Conservation (phyloP, 2,888 invertebrate genomes). For the Myopa tessellatipennis region DNA sequence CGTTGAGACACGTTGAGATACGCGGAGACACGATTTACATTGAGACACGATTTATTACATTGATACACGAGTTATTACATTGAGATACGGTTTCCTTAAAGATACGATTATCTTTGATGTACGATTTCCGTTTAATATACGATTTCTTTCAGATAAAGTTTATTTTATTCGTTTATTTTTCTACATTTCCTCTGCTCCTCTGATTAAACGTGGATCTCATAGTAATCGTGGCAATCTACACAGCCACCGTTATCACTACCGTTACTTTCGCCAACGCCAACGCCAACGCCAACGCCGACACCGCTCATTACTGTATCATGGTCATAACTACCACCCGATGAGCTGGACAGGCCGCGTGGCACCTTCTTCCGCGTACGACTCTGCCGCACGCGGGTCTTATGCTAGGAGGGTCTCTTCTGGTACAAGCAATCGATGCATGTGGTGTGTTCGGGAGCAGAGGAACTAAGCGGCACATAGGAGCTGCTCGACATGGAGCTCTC, state of each 20-base stretch:
- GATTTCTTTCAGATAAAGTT: not conserved
- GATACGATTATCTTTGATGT: not conserved
- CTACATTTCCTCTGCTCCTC: not conserved
- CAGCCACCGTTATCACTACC: constrained; percentile 59
- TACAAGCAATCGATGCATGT: constrained; percentile 81
- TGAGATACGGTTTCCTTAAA: not conserved
- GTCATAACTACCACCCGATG: constrained; percentile 46
- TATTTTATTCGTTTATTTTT: not conserved
- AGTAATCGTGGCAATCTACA: constrained; percentile 68
- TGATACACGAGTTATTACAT: not conserved
- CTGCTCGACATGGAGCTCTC: constrained; percentile 52
- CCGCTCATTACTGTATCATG: constrained; percentile 24
- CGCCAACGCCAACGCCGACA: constrained; percentile 16
- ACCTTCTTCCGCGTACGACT: constrained; percentile 74
- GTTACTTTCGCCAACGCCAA: constrained; percentile 42
- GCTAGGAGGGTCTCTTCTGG: constrained; percentile 75
- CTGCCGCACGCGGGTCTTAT: constrained; percentile 73
- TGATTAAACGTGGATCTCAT: constrained; percentile 74
- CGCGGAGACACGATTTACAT: no score
- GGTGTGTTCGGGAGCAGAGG: constrained; percentile 74
- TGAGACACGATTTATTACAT: no score
- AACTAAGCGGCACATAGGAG: constrained; percentile 60
- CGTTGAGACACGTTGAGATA: no score
- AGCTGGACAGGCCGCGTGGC: constrained; percentile 62
- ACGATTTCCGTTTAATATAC: not conserved